phyloP scores from a whole-genome alignment of 2,113 vertebrate genomes.

The Labrus mixtus region DNA sequence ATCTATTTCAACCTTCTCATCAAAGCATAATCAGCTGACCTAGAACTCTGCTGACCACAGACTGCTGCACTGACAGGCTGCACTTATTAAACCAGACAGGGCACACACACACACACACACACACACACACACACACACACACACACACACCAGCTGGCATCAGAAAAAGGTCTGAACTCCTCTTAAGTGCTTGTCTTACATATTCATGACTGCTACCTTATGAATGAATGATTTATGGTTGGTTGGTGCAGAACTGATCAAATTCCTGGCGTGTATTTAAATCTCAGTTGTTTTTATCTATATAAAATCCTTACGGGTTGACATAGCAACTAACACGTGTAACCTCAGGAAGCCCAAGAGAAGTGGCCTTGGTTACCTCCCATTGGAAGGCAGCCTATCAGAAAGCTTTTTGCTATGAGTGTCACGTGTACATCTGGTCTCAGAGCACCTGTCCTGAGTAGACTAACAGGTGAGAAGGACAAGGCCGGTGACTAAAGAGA shows the following conservation, averaged over 20 bases:
- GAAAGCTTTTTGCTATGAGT: conserved; percentile 1
- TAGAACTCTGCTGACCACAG: conserved; percentile 22
- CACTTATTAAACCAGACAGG: not conserved
- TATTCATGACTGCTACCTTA: conserved; percentile 31
- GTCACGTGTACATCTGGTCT: conserved; percentile 33
- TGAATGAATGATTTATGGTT: conserved; percentile 39
- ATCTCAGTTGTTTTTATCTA: conserved; percentile 13
- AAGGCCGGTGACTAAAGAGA: conserved; percentile 54
- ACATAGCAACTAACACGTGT: conserved; percentile 7
- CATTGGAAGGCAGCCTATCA: not conserved
- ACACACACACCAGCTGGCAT: not conserved
- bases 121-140: conserved; percentile 23
- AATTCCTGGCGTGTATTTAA: conserved; percentile 32
- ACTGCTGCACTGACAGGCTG: conserved; percentile 18
- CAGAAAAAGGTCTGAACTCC: not conserved
- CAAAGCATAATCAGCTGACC: conserved; percentile 62
- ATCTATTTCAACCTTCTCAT: conserved; percentile 54
- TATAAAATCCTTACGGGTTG: not conserved
- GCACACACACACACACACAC: conserved; percentile 19
- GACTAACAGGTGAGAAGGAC: conserved; percentile 50
- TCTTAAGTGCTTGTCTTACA: conserved; percentile 1
- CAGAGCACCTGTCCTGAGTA: not conserved
- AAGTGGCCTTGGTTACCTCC: conserved; percentile 13
- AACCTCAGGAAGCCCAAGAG: not conserved
- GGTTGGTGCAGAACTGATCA: conserved; percentile 29